Evolutionary conservation across 1,140 invertebrate species (phyloP).

Genomic region (Laupala kohalensis): DNA sequence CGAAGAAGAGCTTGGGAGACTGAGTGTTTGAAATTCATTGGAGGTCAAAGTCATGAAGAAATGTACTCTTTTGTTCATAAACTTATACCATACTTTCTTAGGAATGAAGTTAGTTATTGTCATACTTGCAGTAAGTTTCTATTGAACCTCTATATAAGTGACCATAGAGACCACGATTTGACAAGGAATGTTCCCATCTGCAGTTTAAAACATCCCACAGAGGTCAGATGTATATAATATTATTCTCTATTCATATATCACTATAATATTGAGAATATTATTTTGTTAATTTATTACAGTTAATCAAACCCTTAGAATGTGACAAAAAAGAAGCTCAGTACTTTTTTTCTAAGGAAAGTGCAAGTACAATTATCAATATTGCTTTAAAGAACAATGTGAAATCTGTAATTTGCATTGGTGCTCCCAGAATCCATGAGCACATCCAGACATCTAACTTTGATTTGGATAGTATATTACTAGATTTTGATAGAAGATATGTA

Average conservation of each 20-base stretch:
- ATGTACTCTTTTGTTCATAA: slow-evolving; percentile 26
- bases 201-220: slow-evolving; percentile 38
- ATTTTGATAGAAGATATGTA: slow-evolving; percentile 59
- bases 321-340: slow-evolving; percentile 64
- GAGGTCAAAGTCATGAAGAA: slow-evolving; percentile 34
- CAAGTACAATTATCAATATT: slow-evolving; percentile 38
- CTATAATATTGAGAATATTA: neutral
- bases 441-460: slow-evolving; percentile 28
- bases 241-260: neutral
- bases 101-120: slow-evolving; percentile 33
- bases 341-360: slow-evolving; percentile 46
- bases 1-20: slow-evolving; percentile 34
- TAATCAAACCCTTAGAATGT: slow-evolving; percentile 44
- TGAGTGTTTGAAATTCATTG: slow-evolving; percentile 33
- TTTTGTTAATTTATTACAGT: slow-evolving; percentile 11
- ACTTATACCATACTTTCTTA: neutral
- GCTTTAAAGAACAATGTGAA: slow-evolving; percentile 36
- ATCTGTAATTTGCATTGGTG: slow-evolving; percentile 62
- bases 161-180: slow-evolving; percentile 36
- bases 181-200: slow-evolving; percentile 31
- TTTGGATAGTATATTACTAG: slow-evolving; percentile 55
- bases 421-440: slow-evolving; percentile 61
- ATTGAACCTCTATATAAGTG: slow-evolving; percentile 26
- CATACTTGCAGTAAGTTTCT: slow-evolving; percentile 46
- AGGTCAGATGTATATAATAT: slow-evolving; percentile 15